Base-by-base conservation (phyloP, 1,140 invertebrate species). In the Trichomalopsis sarcophagae region DNA sequence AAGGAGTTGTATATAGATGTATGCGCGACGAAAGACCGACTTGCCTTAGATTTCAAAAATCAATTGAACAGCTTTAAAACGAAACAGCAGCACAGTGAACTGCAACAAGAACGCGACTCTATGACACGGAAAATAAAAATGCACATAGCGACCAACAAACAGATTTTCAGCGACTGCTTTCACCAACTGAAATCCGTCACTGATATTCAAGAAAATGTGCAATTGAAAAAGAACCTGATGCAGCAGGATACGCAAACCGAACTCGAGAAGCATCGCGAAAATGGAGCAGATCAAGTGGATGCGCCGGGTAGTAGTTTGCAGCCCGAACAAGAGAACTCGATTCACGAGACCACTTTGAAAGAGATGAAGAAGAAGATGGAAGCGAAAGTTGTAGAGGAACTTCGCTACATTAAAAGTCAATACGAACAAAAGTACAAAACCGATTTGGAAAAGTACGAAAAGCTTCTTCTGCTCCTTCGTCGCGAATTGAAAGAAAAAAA, bases 1-100 rank as follows among this genome's bases (percentile, higher is more conserved):
- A 93, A 93, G 84, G 88, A 93, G 88, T 87, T 91, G 79, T 93
- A 93, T 73, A 91, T 93, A 89, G 88, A 92, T n/a, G 89, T 93
- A 11, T 92, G 92, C 86, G 89, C 89, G 40, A 92, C 90, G 68
- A 93, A 93, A 75, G 91, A 92, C 69, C 87, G 91, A 81, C 81
- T 90, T 27, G 44, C 47, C 27, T 21, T 77, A 5, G 21, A 77
- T 14, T 33, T 50, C 11, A 50, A 27, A 27, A 77, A 77, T 27
- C 75, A 77, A 5, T 14, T 77, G 0, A 50, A 77, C 23, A 11
- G 27, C 50, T 10, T 77, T 23, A 77, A 23, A 27, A 77, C 11
- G 1, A 77, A 77, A 50, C 30, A 77, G 23, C 75, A 27, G 27
- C 27, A 50, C 23, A 50, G 2, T 13, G 13, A 23, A 14, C 2